Evolutionary conservation across 2,113 vertebrate genomes (phyloP).

Genomic region (Gopherus evgoodei): DNA sequence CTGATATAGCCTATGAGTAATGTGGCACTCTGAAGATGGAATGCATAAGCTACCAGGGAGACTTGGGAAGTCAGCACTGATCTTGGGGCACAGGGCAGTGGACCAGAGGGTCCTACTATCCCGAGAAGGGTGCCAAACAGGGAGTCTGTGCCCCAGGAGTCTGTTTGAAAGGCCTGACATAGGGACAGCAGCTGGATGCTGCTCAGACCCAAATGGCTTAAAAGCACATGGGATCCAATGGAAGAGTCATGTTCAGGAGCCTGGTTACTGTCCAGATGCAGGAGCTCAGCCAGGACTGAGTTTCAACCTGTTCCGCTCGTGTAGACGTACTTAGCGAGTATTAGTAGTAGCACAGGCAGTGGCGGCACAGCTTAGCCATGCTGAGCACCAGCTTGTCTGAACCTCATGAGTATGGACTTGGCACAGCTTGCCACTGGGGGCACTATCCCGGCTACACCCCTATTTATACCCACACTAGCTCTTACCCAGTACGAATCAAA

Average conservation of each 20-base stretch:
- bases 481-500: neutral
- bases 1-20: neutral
- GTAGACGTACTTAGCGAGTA: neutral
- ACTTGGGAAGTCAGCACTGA: neutral
- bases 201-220: constrained; percentile 6
- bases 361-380: neutral
- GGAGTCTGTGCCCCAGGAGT: neutral
- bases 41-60: neutral
- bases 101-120: neutral
- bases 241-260: constrained; percentile 52
- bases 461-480: neutral
- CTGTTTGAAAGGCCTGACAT: neutral
- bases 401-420: neutral
- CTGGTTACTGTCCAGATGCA: constrained; percentile 37
- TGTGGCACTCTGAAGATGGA: neutral
- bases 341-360: neutral
- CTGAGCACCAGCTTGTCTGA: neutral
- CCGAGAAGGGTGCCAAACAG: constrained; percentile 11
- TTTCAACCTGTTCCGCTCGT: constrained; percentile 51
- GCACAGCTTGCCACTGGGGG: neutral
- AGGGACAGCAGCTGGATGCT: accelerated
- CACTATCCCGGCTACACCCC: neutral
- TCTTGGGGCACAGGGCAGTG: neutral
- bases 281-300: constrained; percentile 37
- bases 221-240: constrained; percentile 8